Conservation (phyloP, 2,888 invertebrate genomes). For the Uloborus plumipes region DNA sequence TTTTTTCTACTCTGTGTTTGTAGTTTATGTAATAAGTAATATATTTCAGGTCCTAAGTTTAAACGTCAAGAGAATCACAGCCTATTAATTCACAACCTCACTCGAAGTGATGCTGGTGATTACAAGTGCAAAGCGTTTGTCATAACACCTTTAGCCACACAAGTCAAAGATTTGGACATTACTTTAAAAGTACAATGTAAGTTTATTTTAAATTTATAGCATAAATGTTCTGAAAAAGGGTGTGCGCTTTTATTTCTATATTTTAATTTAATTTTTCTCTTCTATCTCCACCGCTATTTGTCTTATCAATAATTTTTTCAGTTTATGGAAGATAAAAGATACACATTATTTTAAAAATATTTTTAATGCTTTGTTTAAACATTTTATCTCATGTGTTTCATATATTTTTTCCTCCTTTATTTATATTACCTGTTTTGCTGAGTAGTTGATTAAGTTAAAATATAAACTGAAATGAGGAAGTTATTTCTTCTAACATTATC, state of each 20-base stretch:
- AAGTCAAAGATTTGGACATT: constrained; percentile 52
- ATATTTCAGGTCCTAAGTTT: constrained; percentile 30
- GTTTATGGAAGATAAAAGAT: too few species aligned
- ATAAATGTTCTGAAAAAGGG: neutral
- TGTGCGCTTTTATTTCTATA: neutral
- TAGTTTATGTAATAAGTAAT: too few species aligned
- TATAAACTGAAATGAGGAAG: too few species aligned
- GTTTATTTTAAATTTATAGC: constrained; percentile 1
- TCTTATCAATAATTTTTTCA: too few species aligned
- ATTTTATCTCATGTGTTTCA: too few species aligned
- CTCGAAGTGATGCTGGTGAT: constrained; percentile 46
- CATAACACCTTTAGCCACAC: constrained; percentile 37
- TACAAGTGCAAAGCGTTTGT: constrained; percentile 57
- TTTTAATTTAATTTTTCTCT: neutral
- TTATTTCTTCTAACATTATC: too few species aligned
- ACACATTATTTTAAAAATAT: too few species aligned
- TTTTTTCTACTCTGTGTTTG: too few species aligned
- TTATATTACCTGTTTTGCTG: too few species aligned
- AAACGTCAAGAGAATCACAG: constrained; percentile 43
- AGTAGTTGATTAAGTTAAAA: too few species aligned
- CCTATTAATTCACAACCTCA: constrained; percentile 37
- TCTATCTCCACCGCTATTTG: neutral
- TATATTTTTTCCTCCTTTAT: too few species aligned
- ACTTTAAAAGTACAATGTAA: constrained; percentile 49
- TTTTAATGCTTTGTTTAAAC: too few species aligned